Evolutionary conservation across 2,888 invertebrate genomes (phyloP).

Genomic region (Rhimphoctona megacephalus): DNA sequence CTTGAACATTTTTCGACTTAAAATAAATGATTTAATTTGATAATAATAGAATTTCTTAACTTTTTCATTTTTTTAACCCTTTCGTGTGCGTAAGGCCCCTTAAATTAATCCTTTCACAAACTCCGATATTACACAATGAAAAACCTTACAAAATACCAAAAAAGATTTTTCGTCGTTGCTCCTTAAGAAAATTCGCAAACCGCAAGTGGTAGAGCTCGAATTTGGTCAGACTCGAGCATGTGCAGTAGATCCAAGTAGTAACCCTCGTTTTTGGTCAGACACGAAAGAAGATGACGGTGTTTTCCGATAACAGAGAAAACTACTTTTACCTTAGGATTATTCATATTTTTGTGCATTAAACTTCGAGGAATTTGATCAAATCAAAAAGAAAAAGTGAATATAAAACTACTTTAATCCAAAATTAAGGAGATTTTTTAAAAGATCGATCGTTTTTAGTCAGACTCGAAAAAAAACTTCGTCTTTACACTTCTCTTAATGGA

Average conservation of each 20-base stretch:
- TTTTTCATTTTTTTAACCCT: too few species aligned
- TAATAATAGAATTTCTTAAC: too few species aligned
- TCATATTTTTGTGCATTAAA: neutral
- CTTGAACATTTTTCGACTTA: too few species aligned
- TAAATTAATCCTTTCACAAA: too few species aligned
- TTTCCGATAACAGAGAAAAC: neutral
- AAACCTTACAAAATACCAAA: too few species aligned
- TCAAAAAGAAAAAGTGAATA: too few species aligned
- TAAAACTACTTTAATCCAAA: too few species aligned
- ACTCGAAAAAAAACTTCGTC: too few species aligned
- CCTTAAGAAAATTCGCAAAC: neutral
- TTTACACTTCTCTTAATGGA: neutral
- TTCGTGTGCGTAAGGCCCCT: too few species aligned
- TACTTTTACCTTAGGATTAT: neutral
- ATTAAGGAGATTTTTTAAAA: too few species aligned
- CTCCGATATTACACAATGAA: too few species aligned
- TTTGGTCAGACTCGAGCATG: slow-evolving; percentile 19
- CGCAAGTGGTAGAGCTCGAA: slow-evolving; percentile 8
- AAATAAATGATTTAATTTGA: too few species aligned
- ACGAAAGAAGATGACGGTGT: neutral
- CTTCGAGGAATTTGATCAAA: neutral
- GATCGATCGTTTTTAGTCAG: neutral
- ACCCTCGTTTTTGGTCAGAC: slow-evolving; percentile 39
- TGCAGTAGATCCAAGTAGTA: slow-evolving; percentile 38
- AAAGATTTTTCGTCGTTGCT: neutral